A percentile compares a stretch with the other conserved stretches of the same genome.
Conservation (phyloP, 2,797 vertebrate species). For the Thalassophryne amazonica region DNA sequence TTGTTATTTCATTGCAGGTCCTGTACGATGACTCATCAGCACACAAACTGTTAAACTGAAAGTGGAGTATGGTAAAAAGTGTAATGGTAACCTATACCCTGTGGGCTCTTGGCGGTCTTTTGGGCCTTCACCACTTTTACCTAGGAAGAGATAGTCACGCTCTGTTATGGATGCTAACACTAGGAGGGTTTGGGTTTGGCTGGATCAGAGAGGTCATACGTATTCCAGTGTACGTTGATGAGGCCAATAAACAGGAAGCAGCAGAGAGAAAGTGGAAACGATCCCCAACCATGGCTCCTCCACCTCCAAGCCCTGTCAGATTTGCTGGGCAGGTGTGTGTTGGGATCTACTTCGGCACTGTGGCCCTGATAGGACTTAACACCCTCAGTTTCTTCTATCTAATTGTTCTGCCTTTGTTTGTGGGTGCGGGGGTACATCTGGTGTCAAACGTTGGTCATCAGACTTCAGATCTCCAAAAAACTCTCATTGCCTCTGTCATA, state of each 20-base stretch:
- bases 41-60: too few relatives aligned
- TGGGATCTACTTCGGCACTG: conserved; percentile 87
- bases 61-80: conserved; percentile 70
- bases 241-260: conserved; percentile 79
- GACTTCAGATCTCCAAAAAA: conserved; percentile 81
- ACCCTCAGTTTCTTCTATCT: conserved; percentile 82
- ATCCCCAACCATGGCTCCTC: not conserved
- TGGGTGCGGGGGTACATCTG: conserved; percentile 86
- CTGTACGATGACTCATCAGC: conserved; percentile 17
- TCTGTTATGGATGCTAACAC: conserved; percentile 88
- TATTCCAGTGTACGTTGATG: conserved; percentile 82
- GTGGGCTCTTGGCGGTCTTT: conserved; percentile 77
- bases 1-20: conserved; percentile 22
- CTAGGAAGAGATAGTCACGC: conserved; percentile 90
- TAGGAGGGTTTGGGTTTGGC: conserved; percentile 85
- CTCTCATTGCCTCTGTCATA: conserved; percentile 77
- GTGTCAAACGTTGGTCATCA: conserved; percentile 84
- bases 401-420: conserved; percentile 83
- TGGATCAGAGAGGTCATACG: conserved; percentile 86
- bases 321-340: conserved; percentile 84
- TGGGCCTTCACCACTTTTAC: conserved; percentile 90
- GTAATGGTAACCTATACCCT: conserved; percentile 82
- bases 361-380: conserved; percentile 84
- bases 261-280: conserved; percentile 9
- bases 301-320: conserved; percentile 70